Evolutionary conservation across 2,797 vertebrate species (phyloP), one percentile per base, ranked within the genome.

Genomic region (Bovichtus variegatus): DNA sequence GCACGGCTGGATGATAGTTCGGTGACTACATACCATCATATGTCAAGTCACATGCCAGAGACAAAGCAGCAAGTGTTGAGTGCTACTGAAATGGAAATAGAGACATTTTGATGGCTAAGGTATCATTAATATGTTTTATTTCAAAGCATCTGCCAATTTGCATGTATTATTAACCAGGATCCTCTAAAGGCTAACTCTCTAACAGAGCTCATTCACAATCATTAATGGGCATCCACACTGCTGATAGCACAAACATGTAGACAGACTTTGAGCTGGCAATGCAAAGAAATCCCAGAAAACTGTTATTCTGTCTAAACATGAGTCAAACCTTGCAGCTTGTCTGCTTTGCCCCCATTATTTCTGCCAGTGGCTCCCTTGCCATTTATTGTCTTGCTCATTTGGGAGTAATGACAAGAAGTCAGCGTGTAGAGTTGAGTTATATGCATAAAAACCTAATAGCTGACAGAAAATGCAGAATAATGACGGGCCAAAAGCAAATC

Each of bases 381-480:
- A n/a, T n/a, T n/a, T 67, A 76, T 66, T 69, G 75, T 79, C 57
- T 78, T 49, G 53, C 72, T 90, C 60, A 78, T 85, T 82, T 63
- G 68, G 54, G 54, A 67, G 21, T 59, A 76, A 80, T 89, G 76
- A 89, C 79, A 59, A 43, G 69, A 74, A 62, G 71, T 66, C 76
- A 44, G 40, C 79, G 82, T 83, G 18, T 27, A 54, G 72, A 75
- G 34, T 41, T 16, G 58, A 53, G 27, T 61, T 64, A 29, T 53
- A 65, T 9, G 9, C 9, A 40, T 49, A 58, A 40, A 67, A 83
- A 84, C 83, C 51, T 43, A 72, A 85, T 71, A 73, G 69, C 61
- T 9, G 84, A 84, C 38, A 57, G 34, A 84, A 76, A 83, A 72
- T 47, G 49, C 58, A 70, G 67, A 76, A 76, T 74, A 83, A 80